Percentiles rank a stretch among this genome's conserved stretches.
These are phyloP conservation scores for Danionella cerebrum DNA, from an alignment of 2,113 vertebrate genomes.

Conservation along the genomic window DNA sequence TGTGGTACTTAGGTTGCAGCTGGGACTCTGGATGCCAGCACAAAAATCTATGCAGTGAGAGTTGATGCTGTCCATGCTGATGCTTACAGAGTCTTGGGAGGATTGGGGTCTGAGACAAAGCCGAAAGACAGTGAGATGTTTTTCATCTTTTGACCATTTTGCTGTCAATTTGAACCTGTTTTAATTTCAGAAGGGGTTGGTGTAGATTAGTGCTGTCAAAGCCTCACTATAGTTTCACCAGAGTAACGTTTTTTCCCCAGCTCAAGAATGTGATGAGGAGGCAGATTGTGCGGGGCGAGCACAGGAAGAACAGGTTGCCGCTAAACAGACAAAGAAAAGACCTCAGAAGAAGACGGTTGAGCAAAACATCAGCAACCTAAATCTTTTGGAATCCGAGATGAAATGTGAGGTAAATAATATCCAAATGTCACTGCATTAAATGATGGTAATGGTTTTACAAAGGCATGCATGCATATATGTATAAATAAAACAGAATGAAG, in stretches of 20 bases:
- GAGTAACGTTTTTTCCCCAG: constrained; percentile 23
- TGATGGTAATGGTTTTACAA: no score
- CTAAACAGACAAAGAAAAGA: constrained; percentile 68
- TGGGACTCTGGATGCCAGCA: constrained; percentile 87
- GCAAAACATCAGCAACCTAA: constrained; percentile 81
- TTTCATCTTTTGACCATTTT: no score
- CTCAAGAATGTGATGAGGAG: constrained; percentile 28
- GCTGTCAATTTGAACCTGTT: no score
- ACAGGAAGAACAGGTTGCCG: constrained; percentile 35
- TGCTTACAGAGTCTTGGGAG: constrained; percentile 80
- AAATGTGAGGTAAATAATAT: constrained; percentile 68
- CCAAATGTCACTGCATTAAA: background rate
- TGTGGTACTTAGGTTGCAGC: constrained; percentile 79
- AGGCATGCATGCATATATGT: no score
- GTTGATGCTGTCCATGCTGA: constrained; percentile 87
- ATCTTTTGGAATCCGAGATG: constrained; percentile 62
- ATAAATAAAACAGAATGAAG: no score
- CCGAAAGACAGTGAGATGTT: constrained; percentile 43
- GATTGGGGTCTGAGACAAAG: constrained; percentile 72
- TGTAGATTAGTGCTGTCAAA: background rate
- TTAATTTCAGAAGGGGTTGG: background rate
- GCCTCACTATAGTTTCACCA: background rate
- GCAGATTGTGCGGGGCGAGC: constrained; percentile 15
- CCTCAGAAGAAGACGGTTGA: constrained; percentile 76
- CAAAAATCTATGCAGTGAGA: constrained; percentile 88